Evolutionary conservation across 2,113 vertebrate species (phyloP).

Genomic region (Nyctereutes procyonoides): DNA sequence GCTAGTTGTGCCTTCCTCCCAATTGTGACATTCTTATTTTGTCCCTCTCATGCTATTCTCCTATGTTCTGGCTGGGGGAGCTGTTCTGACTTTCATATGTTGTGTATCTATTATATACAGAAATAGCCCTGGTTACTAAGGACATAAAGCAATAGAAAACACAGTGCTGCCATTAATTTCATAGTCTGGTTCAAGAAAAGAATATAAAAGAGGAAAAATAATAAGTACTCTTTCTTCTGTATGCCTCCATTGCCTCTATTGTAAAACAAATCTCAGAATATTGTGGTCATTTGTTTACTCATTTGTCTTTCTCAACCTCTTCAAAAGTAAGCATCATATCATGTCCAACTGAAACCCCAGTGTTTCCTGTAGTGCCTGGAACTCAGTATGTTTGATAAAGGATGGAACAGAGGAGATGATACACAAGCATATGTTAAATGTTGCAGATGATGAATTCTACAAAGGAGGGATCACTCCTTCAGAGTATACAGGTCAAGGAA

Average conservation of each 20-base stretch:
- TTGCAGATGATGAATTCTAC: background rate
- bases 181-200: conserved; percentile 35
- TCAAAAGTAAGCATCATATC: background rate
- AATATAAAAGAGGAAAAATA: background rate
- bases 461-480: background rate
- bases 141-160: background rate
- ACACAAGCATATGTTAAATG: background rate
- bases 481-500: background rate
- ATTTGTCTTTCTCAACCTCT: background rate
- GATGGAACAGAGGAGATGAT: background rate
- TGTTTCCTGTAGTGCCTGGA: background rate
- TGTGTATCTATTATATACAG: background rate
- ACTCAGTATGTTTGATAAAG: background rate
- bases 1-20: background rate
- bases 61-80: background rate
- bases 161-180: background rate
- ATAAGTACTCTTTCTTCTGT: background rate
- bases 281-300: background rate
- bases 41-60: background rate
- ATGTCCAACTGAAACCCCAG: background rate
- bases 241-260: background rate
- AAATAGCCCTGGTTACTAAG: background rate
- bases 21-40: conserved; percentile 1
- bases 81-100: background rate
- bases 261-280: background rate